A percentile compares a stretch with the other conserved stretches of the same genome.
Evolutionary conservation across 2,113 vertebrate genomes (phyloP).

Genomic region (Ploceus nigricollis): DNA sequence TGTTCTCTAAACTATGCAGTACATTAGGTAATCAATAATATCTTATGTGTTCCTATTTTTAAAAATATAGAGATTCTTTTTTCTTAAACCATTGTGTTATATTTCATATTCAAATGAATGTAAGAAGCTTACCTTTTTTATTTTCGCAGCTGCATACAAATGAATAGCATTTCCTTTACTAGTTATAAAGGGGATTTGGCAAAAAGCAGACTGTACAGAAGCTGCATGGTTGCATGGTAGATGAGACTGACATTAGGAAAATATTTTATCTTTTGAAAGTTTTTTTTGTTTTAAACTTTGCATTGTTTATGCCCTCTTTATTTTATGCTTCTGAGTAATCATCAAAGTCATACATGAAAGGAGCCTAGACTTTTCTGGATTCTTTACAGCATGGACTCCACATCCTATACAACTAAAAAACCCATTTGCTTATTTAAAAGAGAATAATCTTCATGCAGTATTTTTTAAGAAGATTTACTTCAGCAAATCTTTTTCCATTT

Average conservation of each 20-base stretch:
- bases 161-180: neutral
- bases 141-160: conserved; percentile 34
- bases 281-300: neutral
- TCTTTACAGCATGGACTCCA: neutral
- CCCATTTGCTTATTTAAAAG: neutral
- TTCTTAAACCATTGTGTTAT: neutral
- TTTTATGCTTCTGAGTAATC: neutral
- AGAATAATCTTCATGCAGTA: neutral
- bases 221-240: neutral
- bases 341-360: neutral
- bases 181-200: neutral
- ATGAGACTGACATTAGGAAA: neutral
- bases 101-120: neutral
- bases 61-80: neutral
- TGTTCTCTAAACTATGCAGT: neutral
- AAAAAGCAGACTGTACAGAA: neutral
- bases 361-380: neutral
- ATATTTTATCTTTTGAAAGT: neutral
- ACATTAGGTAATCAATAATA: neutral
- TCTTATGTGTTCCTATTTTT: neutral
- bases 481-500: neutral
- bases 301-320: neutral
- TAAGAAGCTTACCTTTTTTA: conserved; percentile 11
- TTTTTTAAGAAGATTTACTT: neutral
- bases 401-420: neutral